Evolutionary conservation across 2,888 invertebrate species (phyloP), one percentile per base, ranked within the genome.

Genomic region (Microctonus aethiopoides): DNA sequence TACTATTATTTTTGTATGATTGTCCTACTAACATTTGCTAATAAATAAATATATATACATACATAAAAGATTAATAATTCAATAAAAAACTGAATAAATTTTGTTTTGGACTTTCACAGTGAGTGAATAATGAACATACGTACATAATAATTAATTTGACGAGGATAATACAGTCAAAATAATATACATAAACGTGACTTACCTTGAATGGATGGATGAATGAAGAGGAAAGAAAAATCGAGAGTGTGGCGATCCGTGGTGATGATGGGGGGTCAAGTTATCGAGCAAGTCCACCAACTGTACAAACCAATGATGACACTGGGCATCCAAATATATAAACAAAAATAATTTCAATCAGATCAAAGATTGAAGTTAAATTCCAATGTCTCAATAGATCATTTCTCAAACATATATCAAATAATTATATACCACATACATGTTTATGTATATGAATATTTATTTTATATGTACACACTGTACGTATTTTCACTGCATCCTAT

Each of bases 381-480:
- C 62, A 41, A 62, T 16, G 29, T 62, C 51, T 26, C 26, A 51
- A 60, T 20, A 60, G 16, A 16, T 46, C 46, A 46, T 46, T 46
- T 46, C 46, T 46, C 46, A 46, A 46, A 46, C 16, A 46, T 46
- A 46, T 46, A 46, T 46, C 46, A 16, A 46, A 16, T 16, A 46
- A 16, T 16, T n/a, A 16, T 46, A 2, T 46, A 46, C 16, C 16
- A 46, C 16, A n/a, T 16, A 46, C 7, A 16, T 46, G 16, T 20
- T n/a, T n/a, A 20, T 20, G 16, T n/a, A 46, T 46, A 65, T 26
- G 56, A 26, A 56, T 39, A 36, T 52, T 51, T 52, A 36, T 52
- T 51, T 52, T 36, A 51, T 32, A 22, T 51, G 24, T 24, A 64
- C 56, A 54, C 64, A 65, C 64, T 41, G 57, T 66, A 57, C 57